Conservation (phyloP, 2,797 vertebrate species). For the Nyctalus aviator region DNA sequence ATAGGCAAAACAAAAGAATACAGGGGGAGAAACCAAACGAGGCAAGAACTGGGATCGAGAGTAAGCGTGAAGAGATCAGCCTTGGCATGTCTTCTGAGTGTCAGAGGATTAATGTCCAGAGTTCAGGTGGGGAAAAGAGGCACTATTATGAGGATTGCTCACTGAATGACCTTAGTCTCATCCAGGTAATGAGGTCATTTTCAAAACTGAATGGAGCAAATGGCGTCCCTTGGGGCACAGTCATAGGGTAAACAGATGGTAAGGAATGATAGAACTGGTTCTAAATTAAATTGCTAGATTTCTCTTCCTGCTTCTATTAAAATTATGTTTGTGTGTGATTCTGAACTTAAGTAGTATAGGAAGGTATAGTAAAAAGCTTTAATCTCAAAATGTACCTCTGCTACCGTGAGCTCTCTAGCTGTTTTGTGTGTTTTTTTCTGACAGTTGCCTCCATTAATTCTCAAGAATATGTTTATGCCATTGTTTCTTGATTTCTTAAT, state of each 20-base stretch:
- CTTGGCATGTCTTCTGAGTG: not conserved
- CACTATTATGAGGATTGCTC: not conserved
- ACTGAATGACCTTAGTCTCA: not conserved
- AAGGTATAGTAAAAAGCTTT: not conserved
- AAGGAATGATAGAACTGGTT: not conserved
- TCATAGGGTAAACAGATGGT: not conserved
- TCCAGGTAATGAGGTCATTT: not conserved
- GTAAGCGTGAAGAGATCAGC: not conserved
- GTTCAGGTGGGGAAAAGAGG: not conserved
- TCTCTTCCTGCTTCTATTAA: not conserved
- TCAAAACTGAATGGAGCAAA: not conserved
- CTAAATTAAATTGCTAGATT: not conserved
- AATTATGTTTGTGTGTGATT: not conserved
- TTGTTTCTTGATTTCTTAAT: constrained; percentile 6
- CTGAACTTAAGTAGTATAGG: not conserved
- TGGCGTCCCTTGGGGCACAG: not conserved
- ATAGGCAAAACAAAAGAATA: not conserved
- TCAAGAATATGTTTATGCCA: not conserved
- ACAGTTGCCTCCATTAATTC: not conserved
- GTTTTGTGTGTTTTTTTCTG: not conserved
- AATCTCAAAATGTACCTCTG: not conserved
- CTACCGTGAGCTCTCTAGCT: not conserved
- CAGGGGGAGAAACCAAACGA: not conserved
- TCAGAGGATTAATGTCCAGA: not conserved
- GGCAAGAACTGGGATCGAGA: not conserved